Evolutionary conservation across 2,113 vertebrate genomes (phyloP), one percentile per base, ranked within the genome.

Genomic region (Chlamydotis undulata): DNA sequence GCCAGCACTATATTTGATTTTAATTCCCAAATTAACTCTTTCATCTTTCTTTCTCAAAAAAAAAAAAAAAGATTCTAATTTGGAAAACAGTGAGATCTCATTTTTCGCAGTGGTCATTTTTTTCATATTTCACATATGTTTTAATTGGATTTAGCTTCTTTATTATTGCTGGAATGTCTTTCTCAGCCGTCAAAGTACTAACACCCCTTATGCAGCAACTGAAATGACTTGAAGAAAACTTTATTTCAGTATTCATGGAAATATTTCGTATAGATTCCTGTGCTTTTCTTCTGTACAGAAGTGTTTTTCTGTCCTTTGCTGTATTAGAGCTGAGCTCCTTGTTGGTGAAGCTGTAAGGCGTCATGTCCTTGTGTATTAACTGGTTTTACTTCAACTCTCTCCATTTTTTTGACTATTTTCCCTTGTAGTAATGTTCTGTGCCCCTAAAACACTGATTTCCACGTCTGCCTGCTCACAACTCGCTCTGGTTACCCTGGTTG

Each of bases 401-500:
- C 56, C 5, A 2, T 64, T 24, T 81, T 81, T 23, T 60, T 41
- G 22, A 15, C 8, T 41, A 0, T 79, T 91, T 75, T 68, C 7
- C 56, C 18, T 50, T 71, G 4, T 9, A 43, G 8, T 14, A 0
- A 3, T 12, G 21, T n/a, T 22, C 39, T n/a, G 7, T 52, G 55
- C 19, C 37, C 19, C 37, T 37, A 7, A 63, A 57, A 22, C 28
- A 4, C 57, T 4, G 4, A 35, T 61, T 92, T 47, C 68, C 57
- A 6, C 59, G 23, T 53, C 59, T 87, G 21, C 43, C 49, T 4
- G 13, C 4, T 76, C 37, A 22, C 56, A 9, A 16, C 14, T 1
- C 7, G 0, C 26, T 52, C 59, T 3, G 5, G 4, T 89, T 67
- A 6, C 28, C 12, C 33, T 26, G 12, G 0, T 22, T 33, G 2